Evolutionary conservation across 2,113 vertebrate species (phyloP), one percentile per base, ranked within the genome.

Genomic region (Notarius quadriscutis): DNA sequence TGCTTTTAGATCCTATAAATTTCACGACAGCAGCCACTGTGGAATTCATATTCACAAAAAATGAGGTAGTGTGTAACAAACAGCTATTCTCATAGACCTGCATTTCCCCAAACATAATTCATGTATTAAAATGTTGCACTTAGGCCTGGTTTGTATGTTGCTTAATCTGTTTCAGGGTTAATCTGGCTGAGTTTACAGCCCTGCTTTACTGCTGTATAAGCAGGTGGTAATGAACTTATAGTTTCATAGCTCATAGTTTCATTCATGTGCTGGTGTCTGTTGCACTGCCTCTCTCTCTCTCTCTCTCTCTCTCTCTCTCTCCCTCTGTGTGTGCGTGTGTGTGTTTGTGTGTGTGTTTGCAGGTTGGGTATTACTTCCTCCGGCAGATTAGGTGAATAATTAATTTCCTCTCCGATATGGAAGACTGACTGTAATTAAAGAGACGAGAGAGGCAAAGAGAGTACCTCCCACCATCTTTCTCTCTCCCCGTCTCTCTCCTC

Each of bases 301-400:
- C 30, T 86, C 18, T 84, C 65, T 84, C 30, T 86, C 18, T 84
- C 65, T 84, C 30, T 86, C 18, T 84, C 65, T 84, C 30, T 86
- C 18, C 72, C 65, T 84, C 48, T 87, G 62, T 63, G 80, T 62
- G 60, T 84, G 71, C 88, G 67, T 87, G 79, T 62, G 81, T 57
- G 65, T 79, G 80, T 86, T 79, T 74, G 65, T 84, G 60, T 84
- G 50, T 65, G 7, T 85, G 74, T 81, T 88, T 85, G 88, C 86
- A 85, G 87, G 90, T 89, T 90, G 86, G 90, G 91, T 90, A 51
- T 92, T 93, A 92, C 90, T 88, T 93, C 92, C 92, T 89, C 77
- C 84, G 91, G 93, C 92, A 92, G 92, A 92, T 91, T 89, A 94
- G 93, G 91, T 91, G 92, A 88, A 95, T 95, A 94, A 95, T 94